Conservation (phyloP, 2,113 vertebrate genomes). For the Tauraco erythrolophus region DNA sequence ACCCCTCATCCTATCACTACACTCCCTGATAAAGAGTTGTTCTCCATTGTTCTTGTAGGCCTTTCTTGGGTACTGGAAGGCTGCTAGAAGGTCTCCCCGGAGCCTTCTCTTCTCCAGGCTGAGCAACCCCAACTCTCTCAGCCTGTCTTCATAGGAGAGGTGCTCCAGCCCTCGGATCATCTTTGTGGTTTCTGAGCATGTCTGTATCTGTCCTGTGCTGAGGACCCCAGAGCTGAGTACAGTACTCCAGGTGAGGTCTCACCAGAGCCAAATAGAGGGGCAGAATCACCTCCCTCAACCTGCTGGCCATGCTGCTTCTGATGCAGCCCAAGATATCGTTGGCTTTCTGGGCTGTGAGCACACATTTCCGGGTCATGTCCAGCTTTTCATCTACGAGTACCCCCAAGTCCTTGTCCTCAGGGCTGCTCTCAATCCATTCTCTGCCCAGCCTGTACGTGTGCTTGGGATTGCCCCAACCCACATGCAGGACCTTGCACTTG, state of each 20-base stretch:
- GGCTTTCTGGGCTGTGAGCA: neutral
- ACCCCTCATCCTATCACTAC: neutral
- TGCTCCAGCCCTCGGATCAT: neutral
- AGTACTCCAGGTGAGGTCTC: neutral
- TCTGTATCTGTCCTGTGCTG: neutral
- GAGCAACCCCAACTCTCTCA: neutral
- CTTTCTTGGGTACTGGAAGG: neutral
- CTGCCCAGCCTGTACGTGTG: neutral
- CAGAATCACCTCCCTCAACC: neutral
- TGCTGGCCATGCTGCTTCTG: fast-evolving
- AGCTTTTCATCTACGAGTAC: neutral
- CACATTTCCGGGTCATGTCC: fast-evolving
- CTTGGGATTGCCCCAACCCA: neutral
- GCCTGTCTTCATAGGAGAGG: neutral
- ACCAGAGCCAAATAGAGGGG: fast-evolving
- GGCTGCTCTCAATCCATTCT: neutral
- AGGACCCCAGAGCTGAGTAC: fast-evolving
- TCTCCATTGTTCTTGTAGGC: neutral
- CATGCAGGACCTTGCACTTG: neutral
- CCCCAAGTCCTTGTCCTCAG: neutral
- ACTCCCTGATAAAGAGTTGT: no score
- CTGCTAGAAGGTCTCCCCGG: fast-evolving
- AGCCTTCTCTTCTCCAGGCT: neutral
- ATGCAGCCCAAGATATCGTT: neutral
- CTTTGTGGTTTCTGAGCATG: neutral